phyloP scores from a whole-genome alignment of 2,113 vertebrate species.

The Cricetomys ansorgei region DNA sequence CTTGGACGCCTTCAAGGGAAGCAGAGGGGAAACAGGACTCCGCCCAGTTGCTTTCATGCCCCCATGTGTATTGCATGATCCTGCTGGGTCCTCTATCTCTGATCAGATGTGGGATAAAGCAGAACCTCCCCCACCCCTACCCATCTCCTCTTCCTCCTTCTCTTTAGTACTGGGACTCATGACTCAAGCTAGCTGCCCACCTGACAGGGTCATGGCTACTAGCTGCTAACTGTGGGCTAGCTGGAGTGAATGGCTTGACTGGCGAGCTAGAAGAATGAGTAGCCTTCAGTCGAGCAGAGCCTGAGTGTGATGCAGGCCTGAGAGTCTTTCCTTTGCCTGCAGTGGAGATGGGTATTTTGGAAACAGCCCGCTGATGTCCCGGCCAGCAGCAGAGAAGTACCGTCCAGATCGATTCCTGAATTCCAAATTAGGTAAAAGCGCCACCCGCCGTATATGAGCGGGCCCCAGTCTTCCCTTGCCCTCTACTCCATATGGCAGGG shows the following conservation, averaged over 20 bases:
- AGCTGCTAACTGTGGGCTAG: not conserved
- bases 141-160: not conserved
- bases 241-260: too few species aligned
- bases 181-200: not conserved
- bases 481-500: not conserved
- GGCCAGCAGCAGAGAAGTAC: constrained; percentile 82
- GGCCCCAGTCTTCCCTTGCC: not conserved
- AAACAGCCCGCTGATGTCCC: constrained; percentile 81
- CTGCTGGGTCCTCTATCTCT: not conserved
- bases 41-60: not conserved
- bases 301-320: not conserved
- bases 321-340: constrained; percentile 46
- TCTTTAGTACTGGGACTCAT: not conserved
- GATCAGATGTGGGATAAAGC: not conserved
- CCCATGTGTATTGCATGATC: not conserved
- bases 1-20: not conserved
- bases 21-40: not conserved
- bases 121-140: not conserved
- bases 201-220: not conserved
- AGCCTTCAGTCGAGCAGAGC: not conserved
- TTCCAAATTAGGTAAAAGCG: constrained; percentile 84
- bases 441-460: not conserved
- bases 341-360: constrained; percentile 85
- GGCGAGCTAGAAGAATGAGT: not conserved
- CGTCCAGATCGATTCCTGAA: constrained; percentile 84